Percentiles rank a stretch among this genome's conserved stretches.
Evolutionary conservation across 2,113 vertebrate species (phyloP).

Genomic region (Telmatochromis brichardi): DNA sequence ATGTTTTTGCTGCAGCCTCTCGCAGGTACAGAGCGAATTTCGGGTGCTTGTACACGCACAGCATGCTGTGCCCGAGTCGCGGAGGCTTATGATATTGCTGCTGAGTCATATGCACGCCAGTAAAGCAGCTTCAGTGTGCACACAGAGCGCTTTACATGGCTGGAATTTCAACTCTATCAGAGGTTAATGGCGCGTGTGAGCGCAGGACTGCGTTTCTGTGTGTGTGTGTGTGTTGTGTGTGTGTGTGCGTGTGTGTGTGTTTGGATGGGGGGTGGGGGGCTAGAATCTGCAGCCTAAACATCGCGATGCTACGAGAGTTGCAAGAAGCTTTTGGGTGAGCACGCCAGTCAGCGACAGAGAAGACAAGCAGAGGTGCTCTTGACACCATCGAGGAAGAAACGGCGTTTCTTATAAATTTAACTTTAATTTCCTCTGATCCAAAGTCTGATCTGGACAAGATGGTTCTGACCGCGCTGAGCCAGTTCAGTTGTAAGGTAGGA

Average conservation of each 20-base stretch:
- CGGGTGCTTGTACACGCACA: slow-evolving; percentile 22
- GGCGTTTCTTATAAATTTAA: neutral
- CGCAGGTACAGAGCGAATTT: neutral
- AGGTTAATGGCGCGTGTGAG: neutral
- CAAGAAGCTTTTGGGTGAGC: slow-evolving; percentile 23
- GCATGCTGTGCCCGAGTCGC: slow-evolving; percentile 16
- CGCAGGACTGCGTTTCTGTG: neutral
- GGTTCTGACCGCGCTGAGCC: slow-evolving; percentile 62
- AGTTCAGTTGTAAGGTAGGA: slow-evolving; percentile 63
- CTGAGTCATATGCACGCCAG: slow-evolving; percentile 12
- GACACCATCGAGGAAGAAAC: slow-evolving; percentile 16
- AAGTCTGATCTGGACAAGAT: slow-evolving; percentile 21
- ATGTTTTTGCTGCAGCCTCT: slow-evolving; percentile 47
- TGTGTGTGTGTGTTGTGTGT: neutral
- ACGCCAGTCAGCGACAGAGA: slow-evolving; percentile 3
- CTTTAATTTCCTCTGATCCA: neutral
- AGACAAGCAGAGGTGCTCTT: slow-evolving; percentile 11
- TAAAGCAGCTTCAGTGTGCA: neutral
- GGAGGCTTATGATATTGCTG: neutral
- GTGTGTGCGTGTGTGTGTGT: neutral
- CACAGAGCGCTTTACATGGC: neutral
- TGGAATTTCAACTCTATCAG: neutral
- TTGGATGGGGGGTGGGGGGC: neutral
- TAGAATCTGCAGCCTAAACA: slow-evolving; percentile 37
- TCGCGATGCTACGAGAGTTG: slow-evolving; percentile 59